A percentile compares a stretch with the other conserved stretches of the same genome.
Evolutionary conservation across 2,113 vertebrate species (phyloP).

Genomic region (Macquaria ambigua): DNA sequence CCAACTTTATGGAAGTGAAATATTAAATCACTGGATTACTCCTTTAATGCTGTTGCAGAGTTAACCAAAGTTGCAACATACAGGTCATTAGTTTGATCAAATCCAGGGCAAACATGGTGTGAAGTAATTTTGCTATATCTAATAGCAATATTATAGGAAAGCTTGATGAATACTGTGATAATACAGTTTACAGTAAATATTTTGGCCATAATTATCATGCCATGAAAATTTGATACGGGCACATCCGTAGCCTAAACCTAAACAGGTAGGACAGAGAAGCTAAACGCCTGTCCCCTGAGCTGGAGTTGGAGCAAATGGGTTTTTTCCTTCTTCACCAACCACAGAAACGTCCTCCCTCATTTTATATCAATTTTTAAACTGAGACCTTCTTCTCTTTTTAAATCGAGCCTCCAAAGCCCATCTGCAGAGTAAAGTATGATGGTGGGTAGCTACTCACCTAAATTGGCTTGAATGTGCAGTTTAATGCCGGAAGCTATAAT

Average conservation of each 20-base stretch:
- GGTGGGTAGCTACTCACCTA: conserved; percentile 56
- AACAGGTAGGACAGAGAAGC: neutral
- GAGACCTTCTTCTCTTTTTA: conserved; percentile 26
- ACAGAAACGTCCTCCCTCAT: neutral
- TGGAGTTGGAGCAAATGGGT: neutral
- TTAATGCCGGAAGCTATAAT: conserved; percentile 56
- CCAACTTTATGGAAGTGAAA: neutral
- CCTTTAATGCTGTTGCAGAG: neutral
- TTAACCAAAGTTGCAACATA: neutral
- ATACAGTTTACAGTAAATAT: neutral
- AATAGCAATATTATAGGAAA: neutral
- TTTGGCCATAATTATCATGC: too few species aligned
- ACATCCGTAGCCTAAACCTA: too few species aligned
- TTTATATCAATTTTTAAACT: conserved; percentile 30
- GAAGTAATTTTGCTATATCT: too few species aligned
- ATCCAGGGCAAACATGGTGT: too few species aligned
- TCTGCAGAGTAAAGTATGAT: conserved; percentile 38
- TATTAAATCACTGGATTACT: neutral
- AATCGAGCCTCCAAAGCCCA: conserved; percentile 31
- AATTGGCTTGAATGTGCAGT: conserved; percentile 45
- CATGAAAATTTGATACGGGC: neutral
- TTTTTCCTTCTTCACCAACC: neutral
- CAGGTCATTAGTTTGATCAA: too few species aligned
- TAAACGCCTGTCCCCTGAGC: neutral
- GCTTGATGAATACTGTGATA: neutral